These are phyloP conservation scores for Sycophila texana DNA, from an alignment of 2,888 invertebrate genomes.

Conservation along the genomic window DNA sequence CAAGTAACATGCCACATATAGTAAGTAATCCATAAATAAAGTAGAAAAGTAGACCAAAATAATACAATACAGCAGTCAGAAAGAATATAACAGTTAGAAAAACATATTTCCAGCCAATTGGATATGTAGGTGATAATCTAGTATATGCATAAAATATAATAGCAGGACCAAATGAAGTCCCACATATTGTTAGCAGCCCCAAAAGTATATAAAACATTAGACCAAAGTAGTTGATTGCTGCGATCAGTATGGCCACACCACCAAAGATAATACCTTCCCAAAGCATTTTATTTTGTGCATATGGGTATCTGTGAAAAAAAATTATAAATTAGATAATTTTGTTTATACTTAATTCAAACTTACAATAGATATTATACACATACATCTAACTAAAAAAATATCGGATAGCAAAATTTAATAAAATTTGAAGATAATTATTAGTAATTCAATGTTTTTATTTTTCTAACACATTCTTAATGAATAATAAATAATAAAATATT, in stretches of 20 bases:
- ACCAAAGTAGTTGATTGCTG: constrained; percentile 48
- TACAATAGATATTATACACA: too few relatives aligned
- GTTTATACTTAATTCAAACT: neutral
- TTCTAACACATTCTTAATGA: neutral
- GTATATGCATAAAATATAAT: constrained; percentile 50
- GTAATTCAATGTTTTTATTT: neutral
- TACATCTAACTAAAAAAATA: too few relatives aligned
- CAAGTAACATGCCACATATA: constrained; percentile 71
- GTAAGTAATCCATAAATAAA: constrained; percentile 64
- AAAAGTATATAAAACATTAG: constrained; percentile 49
- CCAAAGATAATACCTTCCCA: constrained; percentile 39
- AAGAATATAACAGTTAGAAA: constrained; percentile 15
- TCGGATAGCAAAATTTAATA: too few relatives aligned
- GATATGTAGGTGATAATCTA: constrained; percentile 47
- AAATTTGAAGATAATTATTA: too few relatives aligned
- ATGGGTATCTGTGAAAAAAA: constrained; percentile 18
- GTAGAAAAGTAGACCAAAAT: constrained; percentile 48
- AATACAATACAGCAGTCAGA: constrained; percentile 42
- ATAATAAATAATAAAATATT: neutral
- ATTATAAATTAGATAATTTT: neutral
- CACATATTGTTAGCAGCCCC: constrained; percentile 50
- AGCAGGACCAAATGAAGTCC: constrained; percentile 52
- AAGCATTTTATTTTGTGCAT: constrained; percentile 50
- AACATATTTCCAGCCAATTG: constrained; percentile 51
- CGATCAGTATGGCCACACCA: constrained; percentile 51